phyloP scores from a whole-genome alignment of 2,797 vertebrate species.

The Taenioides sp. region DNA sequence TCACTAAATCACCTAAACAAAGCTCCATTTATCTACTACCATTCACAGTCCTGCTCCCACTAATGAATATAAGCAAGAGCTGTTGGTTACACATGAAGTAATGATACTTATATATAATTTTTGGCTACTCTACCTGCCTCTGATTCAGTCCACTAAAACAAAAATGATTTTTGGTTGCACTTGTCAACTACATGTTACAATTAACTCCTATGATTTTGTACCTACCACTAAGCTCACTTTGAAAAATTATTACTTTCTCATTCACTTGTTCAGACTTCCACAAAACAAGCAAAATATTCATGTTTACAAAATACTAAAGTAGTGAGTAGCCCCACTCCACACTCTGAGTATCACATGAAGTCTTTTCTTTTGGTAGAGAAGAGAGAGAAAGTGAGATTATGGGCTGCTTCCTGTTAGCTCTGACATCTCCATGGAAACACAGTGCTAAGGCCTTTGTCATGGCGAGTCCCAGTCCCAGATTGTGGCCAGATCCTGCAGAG shows the following conservation, averaged over 20 bases:
- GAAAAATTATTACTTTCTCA: not conserved
- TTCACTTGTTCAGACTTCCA: not conserved
- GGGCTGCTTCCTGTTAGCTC: constrained; percentile 65
- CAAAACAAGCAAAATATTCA: not conserved
- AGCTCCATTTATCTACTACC: not conserved
- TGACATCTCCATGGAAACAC: constrained; percentile 61
- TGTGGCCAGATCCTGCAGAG: constrained; percentile 48
- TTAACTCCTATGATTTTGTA: not conserved
- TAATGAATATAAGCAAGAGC: not conserved
- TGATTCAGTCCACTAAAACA: too few relatives aligned
- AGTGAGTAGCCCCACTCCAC: constrained; percentile 20
- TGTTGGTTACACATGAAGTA: not conserved
- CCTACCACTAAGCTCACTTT: not conserved
- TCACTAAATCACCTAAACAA: not conserved
- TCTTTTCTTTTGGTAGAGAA: constrained; percentile 37
- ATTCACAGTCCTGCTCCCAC: not conserved
- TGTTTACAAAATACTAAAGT: constrained; percentile 1
- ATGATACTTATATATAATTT: too few relatives aligned
- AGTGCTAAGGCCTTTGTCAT: constrained; percentile 50
- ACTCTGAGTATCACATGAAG: constrained; percentile 35
- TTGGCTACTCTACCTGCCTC: too few relatives aligned
- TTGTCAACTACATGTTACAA: not conserved
- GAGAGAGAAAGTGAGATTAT: constrained; percentile 44
- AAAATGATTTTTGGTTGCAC: not conserved
- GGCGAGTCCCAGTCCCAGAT: constrained; percentile 23